These are phyloP conservation scores for Ophthalmolycus amberensis DNA, from an alignment of 2,113 vertebrate species.

Conservation along the genomic window DNA sequence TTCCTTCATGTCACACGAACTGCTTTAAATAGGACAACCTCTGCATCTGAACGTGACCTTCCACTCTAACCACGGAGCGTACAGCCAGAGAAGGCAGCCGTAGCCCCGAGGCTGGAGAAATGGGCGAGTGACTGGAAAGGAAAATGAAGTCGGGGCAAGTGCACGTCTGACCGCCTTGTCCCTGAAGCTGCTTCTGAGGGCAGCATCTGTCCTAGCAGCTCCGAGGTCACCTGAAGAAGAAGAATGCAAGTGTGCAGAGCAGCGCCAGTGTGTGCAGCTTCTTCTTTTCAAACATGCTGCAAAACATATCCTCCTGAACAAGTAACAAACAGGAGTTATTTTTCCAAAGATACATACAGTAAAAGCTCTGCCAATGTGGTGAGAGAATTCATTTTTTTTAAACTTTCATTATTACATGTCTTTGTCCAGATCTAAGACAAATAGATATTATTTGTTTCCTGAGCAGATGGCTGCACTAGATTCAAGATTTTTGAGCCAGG, in stretches of 20 bases:
- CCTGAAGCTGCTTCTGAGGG: conserved; percentile 3
- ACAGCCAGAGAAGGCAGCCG: conserved; percentile 3
- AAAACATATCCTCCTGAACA: not conserved
- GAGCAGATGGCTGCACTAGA: not conserved
- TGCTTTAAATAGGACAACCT: conserved; percentile 60
- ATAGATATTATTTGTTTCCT: conserved; percentile 9
- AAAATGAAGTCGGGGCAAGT: conserved; percentile 16
- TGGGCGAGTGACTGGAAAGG: conserved; percentile 19
- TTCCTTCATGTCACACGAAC: conserved; percentile 25
- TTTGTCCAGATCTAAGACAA: conserved; percentile 10
- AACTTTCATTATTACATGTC: not conserved
- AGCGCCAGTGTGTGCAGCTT: not conserved
- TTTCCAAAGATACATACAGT: not conserved
- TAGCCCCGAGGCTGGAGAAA: conserved; percentile 17
- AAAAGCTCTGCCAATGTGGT: not conserved
- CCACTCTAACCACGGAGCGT: conserved; percentile 25
- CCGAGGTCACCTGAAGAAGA: conserved; percentile 4
- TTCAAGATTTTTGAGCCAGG: not conserved
- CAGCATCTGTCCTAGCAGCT: not conserved
- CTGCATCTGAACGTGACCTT: conserved; percentile 55
- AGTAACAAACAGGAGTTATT: not conserved
- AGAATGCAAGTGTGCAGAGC: not conserved
- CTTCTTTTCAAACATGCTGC: not conserved
- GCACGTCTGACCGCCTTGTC: conserved; percentile 9
- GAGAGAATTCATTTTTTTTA: not conserved